These are phyloP conservation scores for Diorhabda carinulata DNA, from an alignment of 1,140 invertebrate genomes.

Conservation along the genomic window DNA sequence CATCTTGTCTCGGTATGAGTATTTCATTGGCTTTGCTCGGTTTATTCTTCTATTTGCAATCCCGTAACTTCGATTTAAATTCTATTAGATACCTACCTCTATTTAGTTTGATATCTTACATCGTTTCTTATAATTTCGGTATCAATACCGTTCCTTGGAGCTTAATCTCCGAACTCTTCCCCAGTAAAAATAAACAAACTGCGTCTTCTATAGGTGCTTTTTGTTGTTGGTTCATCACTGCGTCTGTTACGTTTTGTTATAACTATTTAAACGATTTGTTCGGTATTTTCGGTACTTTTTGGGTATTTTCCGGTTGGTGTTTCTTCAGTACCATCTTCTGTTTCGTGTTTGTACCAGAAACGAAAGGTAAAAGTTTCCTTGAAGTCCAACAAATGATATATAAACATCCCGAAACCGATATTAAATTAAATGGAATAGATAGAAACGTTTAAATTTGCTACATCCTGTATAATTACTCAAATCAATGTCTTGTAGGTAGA, in stretches of 20 bases:
- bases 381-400: slow-evolving; percentile 34
- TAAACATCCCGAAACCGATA: not conserved
- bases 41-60: slow-evolving; percentile 57
- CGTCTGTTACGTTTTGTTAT: not conserved
- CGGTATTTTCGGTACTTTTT: slow-evolving; percentile 65
- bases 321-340: slow-evolving; percentile 58
- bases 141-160: slow-evolving; percentile 65
- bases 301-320: slow-evolving; percentile 65
- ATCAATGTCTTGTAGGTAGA: no score
- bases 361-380: slow-evolving; percentile 71
- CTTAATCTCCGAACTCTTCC: slow-evolving; percentile 69
- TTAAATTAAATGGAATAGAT: no score
- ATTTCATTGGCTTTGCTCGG: slow-evolving; percentile 53
- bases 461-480: no score
- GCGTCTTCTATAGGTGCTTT: slow-evolving; percentile 53
- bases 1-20: slow-evolving; percentile 56
- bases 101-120: slow-evolving; percentile 60
- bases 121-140: slow-evolving; percentile 64
- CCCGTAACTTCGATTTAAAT: slow-evolving; percentile 42
- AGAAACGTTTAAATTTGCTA: no score
- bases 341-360: slow-evolving; percentile 68
- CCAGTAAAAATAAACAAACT: slow-evolving; percentile 61
- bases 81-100: slow-evolving; percentile 59
- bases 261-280: slow-evolving; percentile 35
- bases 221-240: not conserved